Conservation (phyloP, 2,113 vertebrate species). For the Merops nubicus region DNA sequence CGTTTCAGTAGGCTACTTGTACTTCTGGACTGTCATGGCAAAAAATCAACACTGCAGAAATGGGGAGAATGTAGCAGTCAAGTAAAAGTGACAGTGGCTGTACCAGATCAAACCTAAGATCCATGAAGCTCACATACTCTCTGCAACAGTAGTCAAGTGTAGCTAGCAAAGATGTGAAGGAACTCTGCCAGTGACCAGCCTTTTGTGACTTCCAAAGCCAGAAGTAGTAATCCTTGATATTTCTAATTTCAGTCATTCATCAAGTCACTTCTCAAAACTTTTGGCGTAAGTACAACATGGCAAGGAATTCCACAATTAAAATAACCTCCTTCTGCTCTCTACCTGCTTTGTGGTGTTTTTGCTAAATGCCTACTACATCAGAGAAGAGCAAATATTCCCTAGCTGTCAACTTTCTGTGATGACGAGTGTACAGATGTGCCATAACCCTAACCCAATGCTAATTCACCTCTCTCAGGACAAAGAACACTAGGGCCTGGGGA, state of each 20-base stretch:
- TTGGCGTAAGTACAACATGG: background rate
- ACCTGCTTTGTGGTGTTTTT: background rate
- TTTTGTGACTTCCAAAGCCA: background rate
- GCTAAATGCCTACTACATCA: background rate
- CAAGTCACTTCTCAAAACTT: background rate
- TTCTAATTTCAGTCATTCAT: background rate
- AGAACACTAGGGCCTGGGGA: background rate
- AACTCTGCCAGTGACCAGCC: background rate
- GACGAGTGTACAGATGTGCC: accelerated
- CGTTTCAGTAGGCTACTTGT: background rate
- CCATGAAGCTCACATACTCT: background rate
- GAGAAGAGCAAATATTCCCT: background rate
- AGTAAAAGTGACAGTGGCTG: background rate
- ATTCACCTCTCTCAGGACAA: background rate
- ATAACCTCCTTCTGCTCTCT: background rate
- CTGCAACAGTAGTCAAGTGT: background rate
- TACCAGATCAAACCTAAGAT: background rate
- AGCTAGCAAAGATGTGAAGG: background rate
- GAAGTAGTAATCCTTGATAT: background rate
- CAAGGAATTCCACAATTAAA: background rate
- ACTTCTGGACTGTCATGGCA: background rate
- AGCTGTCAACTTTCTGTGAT: background rate
- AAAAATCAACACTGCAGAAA: background rate
- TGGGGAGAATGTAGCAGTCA: background rate
- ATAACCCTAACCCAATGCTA: background rate